phyloP scores from a whole-genome alignment of 2,888 invertebrate species.

The Caenorhabditis afra region DNA sequence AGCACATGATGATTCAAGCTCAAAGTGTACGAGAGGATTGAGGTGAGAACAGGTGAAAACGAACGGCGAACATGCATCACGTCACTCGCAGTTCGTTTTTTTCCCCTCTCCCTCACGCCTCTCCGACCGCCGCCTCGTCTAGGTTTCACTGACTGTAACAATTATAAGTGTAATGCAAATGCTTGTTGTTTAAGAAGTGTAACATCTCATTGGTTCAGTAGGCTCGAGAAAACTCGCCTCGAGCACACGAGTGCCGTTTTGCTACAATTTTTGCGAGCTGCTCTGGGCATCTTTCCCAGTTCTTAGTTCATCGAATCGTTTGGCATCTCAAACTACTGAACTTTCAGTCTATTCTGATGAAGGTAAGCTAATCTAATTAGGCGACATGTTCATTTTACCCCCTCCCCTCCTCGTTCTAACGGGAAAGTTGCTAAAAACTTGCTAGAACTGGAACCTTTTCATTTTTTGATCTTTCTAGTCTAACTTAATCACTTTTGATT shows the following conservation, averaged over 20 bases:
- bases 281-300: slow-evolving; percentile 7
- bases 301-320: no score
- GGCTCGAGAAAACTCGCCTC: slow-evolving; percentile 54
- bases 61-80: not conserved
- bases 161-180: slow-evolving; percentile 69
- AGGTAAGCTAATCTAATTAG: no score
- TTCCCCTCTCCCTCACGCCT: slow-evolving; percentile 1
- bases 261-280: slow-evolving; percentile 37
- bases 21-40: not conserved
- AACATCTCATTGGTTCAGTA: slow-evolving; percentile 61
- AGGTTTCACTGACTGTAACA: slow-evolving; percentile 63
- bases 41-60: not conserved
- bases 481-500: no score
- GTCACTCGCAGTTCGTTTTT: slow-evolving; percentile 10
- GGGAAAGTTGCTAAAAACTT: not conserved
- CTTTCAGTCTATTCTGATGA: not conserved
- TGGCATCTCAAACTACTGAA: slow-evolving; percentile 1
- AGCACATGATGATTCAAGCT: not conserved
- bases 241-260: slow-evolving; percentile 44
- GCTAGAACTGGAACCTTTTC: not conserved
- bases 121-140: not conserved
- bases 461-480: not conserved
- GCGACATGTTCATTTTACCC: no score
- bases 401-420: no score
- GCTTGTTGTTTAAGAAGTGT: slow-evolving; percentile 65